These are phyloP conservation scores for Etheostoma cragini DNA, from an alignment of 2,113 vertebrate species.

Conservation along the genomic window DNA sequence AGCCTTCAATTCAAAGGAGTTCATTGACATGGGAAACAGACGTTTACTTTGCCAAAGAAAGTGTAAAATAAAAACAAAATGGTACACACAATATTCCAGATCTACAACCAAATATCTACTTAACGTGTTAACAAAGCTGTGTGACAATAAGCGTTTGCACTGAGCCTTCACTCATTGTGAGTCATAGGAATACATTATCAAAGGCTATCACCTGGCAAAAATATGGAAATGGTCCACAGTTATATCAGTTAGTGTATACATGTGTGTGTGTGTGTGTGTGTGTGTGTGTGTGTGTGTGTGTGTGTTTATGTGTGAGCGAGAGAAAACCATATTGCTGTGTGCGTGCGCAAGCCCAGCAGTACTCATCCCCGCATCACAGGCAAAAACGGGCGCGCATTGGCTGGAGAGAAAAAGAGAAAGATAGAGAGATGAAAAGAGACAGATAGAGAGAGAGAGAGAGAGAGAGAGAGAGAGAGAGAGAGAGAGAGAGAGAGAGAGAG, in stretches of 20 bases:
- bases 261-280: neutral
- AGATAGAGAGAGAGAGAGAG: conserved; percentile 18
- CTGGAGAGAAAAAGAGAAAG: neutral
- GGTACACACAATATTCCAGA: no score
- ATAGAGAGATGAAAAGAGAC: conserved; percentile 9
- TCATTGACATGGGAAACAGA: no score
- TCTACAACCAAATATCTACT: no score
- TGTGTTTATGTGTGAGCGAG: neutral
- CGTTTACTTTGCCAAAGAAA: no score
- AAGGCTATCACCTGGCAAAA: neutral
- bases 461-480: conserved; percentile 34
- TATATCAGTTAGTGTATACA: neutral
- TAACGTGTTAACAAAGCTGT: no score
- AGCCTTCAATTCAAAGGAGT: neutral
- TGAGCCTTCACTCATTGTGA: neutral
- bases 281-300: neutral
- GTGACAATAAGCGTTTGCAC: no score
- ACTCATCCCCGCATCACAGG: conserved; percentile 34
- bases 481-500: conserved; percentile 26
- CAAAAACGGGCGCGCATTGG: conserved; percentile 51
- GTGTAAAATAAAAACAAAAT: no score
- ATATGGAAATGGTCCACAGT: neutral
- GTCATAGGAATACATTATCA: neutral
- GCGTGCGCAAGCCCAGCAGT: neutral
- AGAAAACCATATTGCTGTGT: conserved; percentile 4